phyloP scores from a whole-genome alignment of 2,888 invertebrate species.

The Geotrupes spiniger region DNA sequence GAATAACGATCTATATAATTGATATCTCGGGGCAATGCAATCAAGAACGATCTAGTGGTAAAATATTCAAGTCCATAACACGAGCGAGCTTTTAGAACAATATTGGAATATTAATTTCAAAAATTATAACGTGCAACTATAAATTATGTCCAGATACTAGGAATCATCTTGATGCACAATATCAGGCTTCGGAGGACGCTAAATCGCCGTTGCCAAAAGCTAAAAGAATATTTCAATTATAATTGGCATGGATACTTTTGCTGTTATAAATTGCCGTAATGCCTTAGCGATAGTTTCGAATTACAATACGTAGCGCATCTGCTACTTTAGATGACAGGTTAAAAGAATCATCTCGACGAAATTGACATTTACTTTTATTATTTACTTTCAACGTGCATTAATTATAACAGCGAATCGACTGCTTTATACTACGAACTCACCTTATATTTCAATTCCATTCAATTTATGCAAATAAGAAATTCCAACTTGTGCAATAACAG shows the following conservation, averaged over 20 bases:
- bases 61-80: slow-evolving; percentile 47
- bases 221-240: slow-evolving; percentile 23
- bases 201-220: slow-evolving; percentile 20
- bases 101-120: slow-evolving; percentile 49
- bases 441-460: too few species aligned
- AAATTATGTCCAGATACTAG: slow-evolving; percentile 25
- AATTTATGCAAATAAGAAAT: too few species aligned
- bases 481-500: too few species aligned
- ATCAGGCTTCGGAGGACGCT: slow-evolving; percentile 8
- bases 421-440: too few species aligned
- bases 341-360: too few species aligned
- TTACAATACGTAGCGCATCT: too few species aligned
- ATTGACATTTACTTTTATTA: too few species aligned
- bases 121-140: slow-evolving; percentile 40
- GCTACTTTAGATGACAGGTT: too few species aligned
- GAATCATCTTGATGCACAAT: slow-evolving; percentile 23
- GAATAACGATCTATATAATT: slow-evolving; percentile 52
- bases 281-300: too few species aligned
- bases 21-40: slow-evolving; percentile 50
- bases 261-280: slow-evolving; percentile 5
- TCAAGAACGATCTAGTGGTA: slow-evolving; percentile 49
- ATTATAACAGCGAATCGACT: too few species aligned
- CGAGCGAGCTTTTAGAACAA: slow-evolving; percentile 46
- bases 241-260: slow-evolving; percentile 15
- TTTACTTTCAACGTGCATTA: too few species aligned